Conservation (phyloP, 1,140 invertebrate genomes). For the Cryptotermes secundus region DNA sequence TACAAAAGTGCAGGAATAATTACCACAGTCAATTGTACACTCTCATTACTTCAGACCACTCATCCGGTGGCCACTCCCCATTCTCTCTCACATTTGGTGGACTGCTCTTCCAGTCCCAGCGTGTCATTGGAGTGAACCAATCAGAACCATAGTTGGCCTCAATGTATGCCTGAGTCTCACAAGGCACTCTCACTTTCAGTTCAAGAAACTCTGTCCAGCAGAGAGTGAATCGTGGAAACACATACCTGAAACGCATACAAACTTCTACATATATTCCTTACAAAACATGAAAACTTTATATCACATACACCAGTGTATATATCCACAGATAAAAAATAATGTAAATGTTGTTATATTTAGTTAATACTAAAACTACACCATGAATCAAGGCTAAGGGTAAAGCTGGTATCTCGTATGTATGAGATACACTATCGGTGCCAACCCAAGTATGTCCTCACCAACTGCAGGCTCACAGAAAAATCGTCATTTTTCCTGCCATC, state of each 20-base stretch:
- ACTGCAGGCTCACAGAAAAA: too few relatives aligned
- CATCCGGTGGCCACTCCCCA: conserved; percentile 55
- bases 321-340: too few relatives aligned
- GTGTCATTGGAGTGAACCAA: conserved; percentile 54
- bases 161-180: conserved; percentile 56
- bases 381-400: too few relatives aligned
- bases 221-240: conserved; percentile 56
- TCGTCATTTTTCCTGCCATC: too few relatives aligned
- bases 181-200: conserved; percentile 57
- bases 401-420: too few relatives aligned
- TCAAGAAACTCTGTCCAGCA: conserved; percentile 61
- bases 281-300: too few relatives aligned
- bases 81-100: conserved; percentile 58
- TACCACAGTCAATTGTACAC: conserved; percentile 40
- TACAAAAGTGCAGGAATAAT: background rate
- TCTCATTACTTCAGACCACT: conserved; percentile 56
- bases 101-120: conserved; percentile 62
- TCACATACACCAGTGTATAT: too few relatives aligned
- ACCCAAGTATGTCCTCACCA: too few relatives aligned
- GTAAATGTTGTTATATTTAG: too few relatives aligned
- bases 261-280: too few relatives aligned
- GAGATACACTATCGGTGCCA: too few relatives aligned
- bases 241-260: conserved; percentile 49
- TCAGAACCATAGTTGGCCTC: conserved; percentile 58
- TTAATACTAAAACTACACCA: too few relatives aligned